Evolutionary conservation across 2,113 vertebrate genomes (phyloP).

Genomic region (Hiodon tergisus): DNA sequence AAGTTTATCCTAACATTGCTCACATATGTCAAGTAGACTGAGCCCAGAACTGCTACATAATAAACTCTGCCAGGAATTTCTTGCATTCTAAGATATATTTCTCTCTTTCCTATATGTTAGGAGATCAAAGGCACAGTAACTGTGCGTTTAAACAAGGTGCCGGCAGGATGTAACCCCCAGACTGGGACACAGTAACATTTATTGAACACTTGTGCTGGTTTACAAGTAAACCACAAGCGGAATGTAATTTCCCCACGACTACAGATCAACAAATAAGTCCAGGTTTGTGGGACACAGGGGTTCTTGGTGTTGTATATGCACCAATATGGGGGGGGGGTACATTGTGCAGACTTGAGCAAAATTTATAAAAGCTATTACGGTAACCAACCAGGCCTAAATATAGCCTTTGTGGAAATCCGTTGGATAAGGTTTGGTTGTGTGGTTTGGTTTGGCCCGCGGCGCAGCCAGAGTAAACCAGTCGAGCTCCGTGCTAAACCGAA

Average conservation of each 20-base stretch:
- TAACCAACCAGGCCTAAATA: conserved; percentile 66
- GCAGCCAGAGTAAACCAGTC: conserved; percentile 61
- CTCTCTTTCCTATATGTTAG: neutral
- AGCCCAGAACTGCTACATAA: too few relatives aligned
- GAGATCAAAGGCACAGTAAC: neutral
- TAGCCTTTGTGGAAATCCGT: conserved; percentile 60
- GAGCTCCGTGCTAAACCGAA: conserved; percentile 65
- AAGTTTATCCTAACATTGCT: too few relatives aligned
- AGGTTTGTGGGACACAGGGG: conserved; percentile 9
- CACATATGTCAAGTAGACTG: too few relatives aligned
- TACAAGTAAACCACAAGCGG: conserved; percentile 49
- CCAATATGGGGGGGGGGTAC: conserved; percentile 27
- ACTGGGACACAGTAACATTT: conserved; percentile 54
- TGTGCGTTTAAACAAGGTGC: neutral
- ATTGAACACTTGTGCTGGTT: conserved; percentile 56
- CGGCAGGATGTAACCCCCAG: conserved; percentile 52
- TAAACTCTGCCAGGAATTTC: neutral
- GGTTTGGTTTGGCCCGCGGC: conserved; percentile 61
- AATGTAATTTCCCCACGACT: conserved; percentile 49
- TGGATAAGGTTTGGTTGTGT: conserved; percentile 57
- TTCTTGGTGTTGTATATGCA: conserved; percentile 51
- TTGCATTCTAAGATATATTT: neutral
- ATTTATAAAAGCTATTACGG: conserved; percentile 60
- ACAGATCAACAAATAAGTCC: conserved; percentile 52
- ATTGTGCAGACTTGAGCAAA: conserved; percentile 54